Base-by-base conservation (phyloP, 2,113 vertebrate genomes). In the Larimichthys crocea region DNA sequence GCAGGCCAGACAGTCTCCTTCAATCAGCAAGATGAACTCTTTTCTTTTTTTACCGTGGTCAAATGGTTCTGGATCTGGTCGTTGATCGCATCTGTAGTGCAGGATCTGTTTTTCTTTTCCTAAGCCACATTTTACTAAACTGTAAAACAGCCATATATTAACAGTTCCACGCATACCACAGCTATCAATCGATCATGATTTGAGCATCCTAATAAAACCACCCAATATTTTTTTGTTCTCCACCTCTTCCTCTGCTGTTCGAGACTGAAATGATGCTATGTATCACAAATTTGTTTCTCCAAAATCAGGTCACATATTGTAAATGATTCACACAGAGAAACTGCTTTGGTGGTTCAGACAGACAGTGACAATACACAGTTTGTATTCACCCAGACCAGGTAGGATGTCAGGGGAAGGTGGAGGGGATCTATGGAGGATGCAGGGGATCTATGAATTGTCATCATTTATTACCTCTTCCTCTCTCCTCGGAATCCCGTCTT, bases 311-410 rank as follows among this genome's bases (percentile, higher is more conserved):
- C 46, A 68, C 60, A 31, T 44, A 31, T 40, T 49, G 59, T 19
- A 24, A 60, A 55, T 7, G 59, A 55, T 79, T 42, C 59, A 70
- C 44, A 49, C 62, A 81, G 35, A 55, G 40, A 61, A 64, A 67
- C 26, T 35, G 70, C 67, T 63, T 42, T 79, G 49, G 56, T 68
- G 55, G 57, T 63, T 71, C 52, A 70, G 59, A 44, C 35, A 42
- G 42, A 44, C 35, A 42, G 42, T 26, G 26, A 89, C 83, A 61
- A 84, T 81, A 15, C 83, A 61, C 87, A 92, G 92, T 79, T 82
- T 71, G 88, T 80, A 87, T 82, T 74, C 78, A 86, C 78, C 80
- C 76, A 63, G 77, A 81, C 49, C 82, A 74, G 52, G 26, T 24
- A 29, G 26, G 84, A 52, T 79, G 75, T 79, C 74, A 84, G 75